Evolutionary conservation across 2,113 vertebrate genomes (phyloP), one percentile per base, ranked within the genome.

Genomic region (Hiodon alosoides): DNA sequence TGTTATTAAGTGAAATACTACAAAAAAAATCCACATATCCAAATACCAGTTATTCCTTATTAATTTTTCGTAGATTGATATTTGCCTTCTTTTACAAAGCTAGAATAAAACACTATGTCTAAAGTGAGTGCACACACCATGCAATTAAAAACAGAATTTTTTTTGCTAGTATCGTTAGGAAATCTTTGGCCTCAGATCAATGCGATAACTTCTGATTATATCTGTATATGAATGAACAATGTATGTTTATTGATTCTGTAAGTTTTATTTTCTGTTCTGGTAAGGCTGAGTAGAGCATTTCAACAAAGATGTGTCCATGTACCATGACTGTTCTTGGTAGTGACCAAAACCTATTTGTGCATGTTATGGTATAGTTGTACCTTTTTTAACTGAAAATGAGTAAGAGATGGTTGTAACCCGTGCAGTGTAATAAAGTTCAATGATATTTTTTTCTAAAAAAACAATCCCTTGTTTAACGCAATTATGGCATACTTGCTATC

Each of bases 301-400:
- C 65, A 76, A 65, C 69, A 66, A 69, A 78, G 50, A 67, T 71
- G 51, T 73, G 62, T 82, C 67, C 64, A 76, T 82, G 70, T 76
- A 68, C 76, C 70, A 75, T 77, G 76, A 77, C 57, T 73, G 53
- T 69, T 73, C 64, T 76, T 71, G 61, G 68, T 54, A 61, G 70
- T 55, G n/a, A 51, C 76, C 78, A 73, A 75, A 89, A 88, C 90
- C 87, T 78, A 72, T 90, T 90, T 91, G 90, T 94, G 92, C 93
- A 93, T 93, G 92, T 93, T 90, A 90, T 91, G 91, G 91, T 90
- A 91, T 93, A 92, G 92, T 87, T 92, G 91, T 92, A 91, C 93
- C 87, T 91, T 92, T 94, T 93, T 91, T 93, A 93, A 92, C 92
- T 93, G 89, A 89, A 87, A 89, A 90, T 90, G 90, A 92, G 91